phyloP scores from a whole-genome alignment of 2,113 vertebrate genomes.

The Leuciscus idus region DNA sequence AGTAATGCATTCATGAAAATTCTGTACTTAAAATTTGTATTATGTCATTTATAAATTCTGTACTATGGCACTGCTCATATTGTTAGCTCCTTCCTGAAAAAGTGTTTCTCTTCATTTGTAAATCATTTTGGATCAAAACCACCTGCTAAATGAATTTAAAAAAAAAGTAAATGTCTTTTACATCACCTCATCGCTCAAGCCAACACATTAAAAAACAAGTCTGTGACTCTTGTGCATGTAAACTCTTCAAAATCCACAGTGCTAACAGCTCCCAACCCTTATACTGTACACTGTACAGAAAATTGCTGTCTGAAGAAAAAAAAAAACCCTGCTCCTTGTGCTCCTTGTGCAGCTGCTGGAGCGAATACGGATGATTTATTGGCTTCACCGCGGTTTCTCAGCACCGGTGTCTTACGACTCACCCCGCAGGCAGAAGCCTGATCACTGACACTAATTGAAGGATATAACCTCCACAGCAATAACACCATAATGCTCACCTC shows the following conservation, averaged over 20 bases:
- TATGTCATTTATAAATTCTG: not conserved
- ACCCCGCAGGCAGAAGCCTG: constrained; percentile 22
- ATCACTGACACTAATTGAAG: constrained; percentile 27
- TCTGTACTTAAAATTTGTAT: too few relatives aligned
- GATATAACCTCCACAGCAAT: constrained; percentile 36
- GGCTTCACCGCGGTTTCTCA: constrained; percentile 11
- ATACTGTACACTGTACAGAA: not conserved
- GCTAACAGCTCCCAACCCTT: not conserved
- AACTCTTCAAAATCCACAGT: not conserved
- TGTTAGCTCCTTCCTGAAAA: not conserved
- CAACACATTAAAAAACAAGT: not conserved
- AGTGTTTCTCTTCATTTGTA: not conserved
- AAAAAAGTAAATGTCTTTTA: not conserved
- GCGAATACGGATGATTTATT: constrained; percentile 36
- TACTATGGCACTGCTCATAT: not conserved
- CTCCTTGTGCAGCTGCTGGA: constrained; percentile 38
- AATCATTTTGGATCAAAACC: not conserved
- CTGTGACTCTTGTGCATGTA: not conserved
- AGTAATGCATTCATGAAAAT: too few relatives aligned
- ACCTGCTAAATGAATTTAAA: not conserved
- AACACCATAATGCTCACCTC: not conserved
- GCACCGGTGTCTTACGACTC: constrained; percentile 21
- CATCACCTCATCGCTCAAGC: not conserved
- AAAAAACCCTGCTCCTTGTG: not conserved
- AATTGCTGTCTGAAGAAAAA: constrained; percentile 12